A percentile compares a stretch with the other conserved stretches of the same genome.
Conservation (phyloP, 2,797 vertebrate species). For the Anguilla pacifica region DNA sequence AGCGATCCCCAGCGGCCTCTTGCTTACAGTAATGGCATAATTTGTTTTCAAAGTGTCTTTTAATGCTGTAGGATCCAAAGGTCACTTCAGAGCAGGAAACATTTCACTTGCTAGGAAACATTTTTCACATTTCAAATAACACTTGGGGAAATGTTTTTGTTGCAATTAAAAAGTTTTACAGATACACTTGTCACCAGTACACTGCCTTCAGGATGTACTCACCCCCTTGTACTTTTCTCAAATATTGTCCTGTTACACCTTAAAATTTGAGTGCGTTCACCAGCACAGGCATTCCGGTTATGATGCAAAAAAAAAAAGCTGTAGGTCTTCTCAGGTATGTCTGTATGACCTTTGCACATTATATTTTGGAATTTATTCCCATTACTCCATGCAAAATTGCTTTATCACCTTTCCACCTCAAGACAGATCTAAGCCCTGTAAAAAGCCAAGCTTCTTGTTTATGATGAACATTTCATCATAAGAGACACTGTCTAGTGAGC, state of each 20-base stretch:
- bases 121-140: neutral
- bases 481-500: neutral
- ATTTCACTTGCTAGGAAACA: neutral
- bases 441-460: neutral
- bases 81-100: neutral
- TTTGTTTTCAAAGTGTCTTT: constrained; percentile 10
- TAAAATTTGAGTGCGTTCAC: neutral
- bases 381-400: no score
- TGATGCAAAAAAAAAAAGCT: neutral
- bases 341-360: no score
- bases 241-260: neutral
- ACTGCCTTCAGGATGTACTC: neutral
- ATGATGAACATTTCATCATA: neutral
- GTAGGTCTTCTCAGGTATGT: no score
- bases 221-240: neutral
- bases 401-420: no score
- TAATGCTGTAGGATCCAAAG: neutral
- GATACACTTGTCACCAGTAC: neutral
- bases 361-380: no score
- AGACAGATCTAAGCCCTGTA: no score
- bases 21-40: neutral
- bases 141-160: neutral
- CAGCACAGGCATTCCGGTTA: neutral
- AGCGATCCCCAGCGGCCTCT: neutral
- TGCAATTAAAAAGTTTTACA: neutral